Conservation (phyloP, 2,888 invertebrate genomes). For the Eristalinus aeneus region DNA sequence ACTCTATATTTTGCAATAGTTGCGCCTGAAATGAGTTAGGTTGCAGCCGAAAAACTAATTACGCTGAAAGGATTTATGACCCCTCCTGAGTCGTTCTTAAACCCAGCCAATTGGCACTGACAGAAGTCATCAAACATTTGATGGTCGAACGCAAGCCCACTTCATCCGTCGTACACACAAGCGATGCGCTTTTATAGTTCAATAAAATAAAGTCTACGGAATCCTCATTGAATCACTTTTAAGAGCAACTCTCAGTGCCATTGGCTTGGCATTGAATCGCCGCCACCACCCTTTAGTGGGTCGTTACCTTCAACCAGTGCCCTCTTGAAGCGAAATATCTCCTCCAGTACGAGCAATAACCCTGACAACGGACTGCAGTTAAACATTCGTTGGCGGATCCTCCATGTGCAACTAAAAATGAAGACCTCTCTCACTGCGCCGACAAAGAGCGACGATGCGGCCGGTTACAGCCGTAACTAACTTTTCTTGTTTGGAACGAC, state of each 20-base stretch:
- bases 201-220: conserved; percentile 31
- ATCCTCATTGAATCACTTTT: not conserved
- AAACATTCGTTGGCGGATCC: not conserved
- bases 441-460: conserved; percentile 48
- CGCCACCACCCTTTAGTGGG: not conserved
- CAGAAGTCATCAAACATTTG: not conserved
- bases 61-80: not conserved
- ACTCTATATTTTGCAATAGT: no score
- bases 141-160: not conserved
- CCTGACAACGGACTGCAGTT: not conserved
- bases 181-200: conserved; percentile 18
- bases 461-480: conserved; percentile 14
- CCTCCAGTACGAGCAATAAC: not conserved
- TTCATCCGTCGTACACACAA: not conserved
- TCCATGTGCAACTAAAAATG: conserved; percentile 41
- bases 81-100: not conserved
- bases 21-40: no score
- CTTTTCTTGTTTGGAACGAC: conserved; percentile 46
- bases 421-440: conserved; percentile 56
- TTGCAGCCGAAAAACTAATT: not conserved
- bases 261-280: not conserved
- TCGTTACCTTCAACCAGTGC: not conserved
- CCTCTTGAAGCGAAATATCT: no score
- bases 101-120: not conserved
- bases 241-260: not conserved